Conservation (phyloP, 2,797 vertebrate genomes). For the Karalla daura region DNA sequence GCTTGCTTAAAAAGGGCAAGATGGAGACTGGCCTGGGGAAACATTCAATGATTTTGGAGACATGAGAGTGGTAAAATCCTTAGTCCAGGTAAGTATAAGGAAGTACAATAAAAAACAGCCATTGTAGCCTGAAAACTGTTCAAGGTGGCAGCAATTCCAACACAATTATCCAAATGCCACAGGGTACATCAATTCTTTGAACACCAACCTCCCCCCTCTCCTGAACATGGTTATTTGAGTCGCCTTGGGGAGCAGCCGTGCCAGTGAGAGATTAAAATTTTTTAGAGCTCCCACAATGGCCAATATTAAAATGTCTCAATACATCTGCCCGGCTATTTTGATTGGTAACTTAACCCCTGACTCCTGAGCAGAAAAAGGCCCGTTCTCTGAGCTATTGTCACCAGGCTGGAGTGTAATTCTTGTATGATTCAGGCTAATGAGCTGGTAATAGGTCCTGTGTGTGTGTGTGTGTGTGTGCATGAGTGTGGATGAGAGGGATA, state of each 20-base stretch:
- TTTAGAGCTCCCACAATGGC: constrained; percentile 96
- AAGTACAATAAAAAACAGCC: constrained; percentile 41
- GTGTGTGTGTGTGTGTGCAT: too few species aligned
- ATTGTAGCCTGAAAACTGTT: constrained; percentile 57
- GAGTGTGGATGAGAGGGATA: constrained; percentile 94
- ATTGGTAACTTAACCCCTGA: constrained; percentile 99
- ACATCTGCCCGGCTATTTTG: constrained; percentile 97
- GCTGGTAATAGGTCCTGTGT: constrained; percentile 88
- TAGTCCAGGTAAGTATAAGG: constrained; percentile 40
- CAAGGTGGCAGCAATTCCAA: constrained; percentile 74
- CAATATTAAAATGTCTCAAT: constrained; percentile 99
- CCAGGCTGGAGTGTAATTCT: constrained; percentile 96
- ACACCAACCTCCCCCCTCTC: constrained; percentile 61
- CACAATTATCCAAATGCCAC: constrained; percentile 80
- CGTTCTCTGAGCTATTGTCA: constrained; percentile 93
- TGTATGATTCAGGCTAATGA: constrained; percentile 99
- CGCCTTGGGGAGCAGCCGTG: constrained; percentile 95
- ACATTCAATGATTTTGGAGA: constrained; percentile 15
- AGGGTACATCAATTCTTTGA: constrained; percentile 76
- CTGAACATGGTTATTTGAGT: constrained; percentile 76
- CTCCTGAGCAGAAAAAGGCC: constrained; percentile 90
- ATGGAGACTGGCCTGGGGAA: not conserved
- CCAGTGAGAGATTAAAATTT: constrained; percentile 95
- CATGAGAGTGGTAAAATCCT: constrained; percentile 12
- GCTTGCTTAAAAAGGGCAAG: constrained; percentile 8